Evolutionary conservation across 1,140 invertebrate species (phyloP), one percentile per base, ranked within the genome.

Genomic region (Brachionus manjavacas): DNA sequence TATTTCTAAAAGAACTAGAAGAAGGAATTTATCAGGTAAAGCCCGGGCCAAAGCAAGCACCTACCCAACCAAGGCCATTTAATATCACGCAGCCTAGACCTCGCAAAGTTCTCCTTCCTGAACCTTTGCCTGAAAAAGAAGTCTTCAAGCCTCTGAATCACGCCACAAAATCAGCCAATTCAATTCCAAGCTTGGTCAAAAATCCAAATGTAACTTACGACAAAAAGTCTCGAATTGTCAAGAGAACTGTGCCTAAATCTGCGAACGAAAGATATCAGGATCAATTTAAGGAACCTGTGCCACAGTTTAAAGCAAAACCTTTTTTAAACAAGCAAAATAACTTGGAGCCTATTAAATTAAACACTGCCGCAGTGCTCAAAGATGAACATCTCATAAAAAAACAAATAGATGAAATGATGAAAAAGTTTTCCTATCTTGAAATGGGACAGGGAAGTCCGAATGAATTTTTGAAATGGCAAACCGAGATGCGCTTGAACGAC

Each of bases 381-480:
- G 89, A 90, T 85, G 88, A 88, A n/a, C 79, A 86, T 35, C 85
- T 89, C n/a, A 89, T 89, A 80, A 87, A 88, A 64, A 86, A 88
- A 84, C 85, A 86, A 84, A 88, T 89, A 84, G 86, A 86, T 12
- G 87, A 89, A 39, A 86, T 83, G 35, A 25, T 68, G 14, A 49
- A 60, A 68, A 46, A 70, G 43, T 72, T 83, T 16, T n/a, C 11
- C 20, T 49, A 83, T 68, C 81, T 89, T 25, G 89, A 90, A 85
- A 87, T 88, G 39, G 89, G 89, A 28, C 87, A 87, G 1, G 86
- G 86, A 79, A 88, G 89, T 86, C 85, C 87, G 4, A 86, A 85
- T 39, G 87, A 88, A 14, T 90, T 89, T 85, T 68, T 87, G n/a
- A 87, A 88, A 84, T 90, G 89, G 89, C 89, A 90, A 86, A 83